Evolutionary conservation across 2,888 invertebrate genomes (phyloP).

Genomic region (Acrocyrtus sp.): DNA sequence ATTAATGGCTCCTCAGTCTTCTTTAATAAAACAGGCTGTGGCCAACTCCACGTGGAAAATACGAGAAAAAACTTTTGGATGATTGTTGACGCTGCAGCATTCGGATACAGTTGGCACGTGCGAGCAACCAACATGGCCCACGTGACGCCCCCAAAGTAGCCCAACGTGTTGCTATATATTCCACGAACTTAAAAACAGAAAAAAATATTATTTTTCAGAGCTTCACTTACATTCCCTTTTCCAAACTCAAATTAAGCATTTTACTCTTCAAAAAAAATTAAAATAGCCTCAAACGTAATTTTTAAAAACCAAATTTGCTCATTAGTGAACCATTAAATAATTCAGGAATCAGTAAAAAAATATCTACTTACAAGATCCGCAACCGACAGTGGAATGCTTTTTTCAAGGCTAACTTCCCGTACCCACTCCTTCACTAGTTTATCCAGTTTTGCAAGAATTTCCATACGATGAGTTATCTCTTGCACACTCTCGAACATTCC

Average conservation of each 20-base stretch:
- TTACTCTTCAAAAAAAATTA: too few species aligned
- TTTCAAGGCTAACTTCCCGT: constrained; percentile 83
- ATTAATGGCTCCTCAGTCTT: constrained; percentile 89
- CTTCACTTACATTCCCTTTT: too few species aligned
- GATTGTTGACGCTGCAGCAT: constrained; percentile 92
- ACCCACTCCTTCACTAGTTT: constrained; percentile 95
- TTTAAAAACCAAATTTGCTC: too few species aligned
- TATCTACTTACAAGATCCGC: constrained; percentile 74
- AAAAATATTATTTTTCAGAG: too few species aligned
- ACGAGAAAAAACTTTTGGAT: constrained; percentile 99
- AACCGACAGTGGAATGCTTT: constrained; percentile 91
- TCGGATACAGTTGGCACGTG: constrained; percentile 98
- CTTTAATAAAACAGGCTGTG: constrained; percentile 95
- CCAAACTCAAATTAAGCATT: too few species aligned
- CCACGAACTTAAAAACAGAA: constrained; percentile 78
- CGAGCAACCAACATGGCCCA: constrained; percentile 99
- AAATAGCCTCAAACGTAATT: too few species aligned
- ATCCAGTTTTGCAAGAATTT: constrained; percentile 80
- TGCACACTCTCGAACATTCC: constrained; percentile 91
- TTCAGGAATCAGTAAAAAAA: not conserved
- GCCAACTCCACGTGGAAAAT: constrained; percentile 99
- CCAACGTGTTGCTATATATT: constrained; percentile 97
- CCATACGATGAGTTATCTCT: constrained; percentile 86
- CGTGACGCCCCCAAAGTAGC: constrained; percentile 97
- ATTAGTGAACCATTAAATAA: too few species aligned